phyloP scores from a whole-genome alignment of 2,797 vertebrate genomes.

The Tenualosa ilisha region DNA sequence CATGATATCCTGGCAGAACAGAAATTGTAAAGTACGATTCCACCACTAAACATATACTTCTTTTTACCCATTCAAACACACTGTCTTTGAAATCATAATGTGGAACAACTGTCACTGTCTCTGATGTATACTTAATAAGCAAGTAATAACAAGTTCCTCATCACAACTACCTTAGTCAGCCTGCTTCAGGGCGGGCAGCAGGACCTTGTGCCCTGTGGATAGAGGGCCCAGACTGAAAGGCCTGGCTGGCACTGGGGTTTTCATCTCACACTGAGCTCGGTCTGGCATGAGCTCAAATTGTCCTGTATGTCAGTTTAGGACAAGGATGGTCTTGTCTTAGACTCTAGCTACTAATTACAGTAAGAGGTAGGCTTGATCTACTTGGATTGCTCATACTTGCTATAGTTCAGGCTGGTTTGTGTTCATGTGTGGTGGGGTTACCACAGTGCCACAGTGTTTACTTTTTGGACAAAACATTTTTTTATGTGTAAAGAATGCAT shows the following conservation, averaged over 20 bases:
- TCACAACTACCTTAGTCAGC: not conserved
- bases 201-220: not conserved
- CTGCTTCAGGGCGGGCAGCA: not conserved
- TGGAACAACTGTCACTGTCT: not conserved
- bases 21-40: not conserved
- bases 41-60: conserved; percentile 4
- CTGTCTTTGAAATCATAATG: not conserved
- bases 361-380: not conserved
- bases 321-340: not conserved
- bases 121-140: not conserved
- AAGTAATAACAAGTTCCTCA: conserved; percentile 9
- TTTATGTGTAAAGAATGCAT: not conserved
- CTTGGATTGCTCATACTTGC: not conserved
- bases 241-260: not conserved
- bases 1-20: conserved; percentile 12
- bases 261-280: not conserved
- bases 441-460: not conserved
- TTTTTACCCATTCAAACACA: not conserved
- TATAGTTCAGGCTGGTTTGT: not conserved
- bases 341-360: conserved; percentile 1
- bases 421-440: not conserved
- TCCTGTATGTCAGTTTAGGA: not conserved
- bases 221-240: not conserved
- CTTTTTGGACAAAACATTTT: not conserved
- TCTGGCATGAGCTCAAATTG: conserved; percentile 11